Evolutionary conservation across 2,888 invertebrate species (phyloP).

Genomic region (Anthophora plumipes): DNA sequence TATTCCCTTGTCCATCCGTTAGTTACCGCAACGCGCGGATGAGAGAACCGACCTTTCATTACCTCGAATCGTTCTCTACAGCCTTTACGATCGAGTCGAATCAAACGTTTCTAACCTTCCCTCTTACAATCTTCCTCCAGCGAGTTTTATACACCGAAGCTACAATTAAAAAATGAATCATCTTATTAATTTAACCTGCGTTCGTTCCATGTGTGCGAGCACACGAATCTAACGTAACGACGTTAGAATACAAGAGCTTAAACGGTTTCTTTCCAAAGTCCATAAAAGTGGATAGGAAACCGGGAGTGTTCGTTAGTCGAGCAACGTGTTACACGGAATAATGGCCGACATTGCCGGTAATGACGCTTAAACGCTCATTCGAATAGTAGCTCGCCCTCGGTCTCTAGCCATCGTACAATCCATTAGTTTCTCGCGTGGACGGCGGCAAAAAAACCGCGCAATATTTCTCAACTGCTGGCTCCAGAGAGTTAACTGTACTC

Average conservation of each 20-base stretch:
- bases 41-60: not conserved
- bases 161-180: too few species aligned
- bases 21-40: conserved; percentile 32
- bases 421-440: conserved; percentile 55
- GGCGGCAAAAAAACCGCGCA: conserved; percentile 46
- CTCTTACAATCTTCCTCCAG: too few species aligned
- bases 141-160: too few species aligned
- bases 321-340: conserved; percentile 33
- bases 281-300: not conserved
- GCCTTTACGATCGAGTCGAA: not conserved
- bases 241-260: not conserved
- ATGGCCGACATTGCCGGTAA: conserved; percentile 12
- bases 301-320: not conserved
- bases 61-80: not conserved
- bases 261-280: conserved; percentile 2
- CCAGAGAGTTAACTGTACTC: conserved; percentile 63
- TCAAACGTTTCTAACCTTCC: too few species aligned
- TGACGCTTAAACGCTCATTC: conserved; percentile 32
- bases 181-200: too few species aligned
- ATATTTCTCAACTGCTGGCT: conserved; percentile 41
- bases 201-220: too few species aligned
- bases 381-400: conserved; percentile 27
- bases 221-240: too few species aligned
- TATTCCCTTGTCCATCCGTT: not conserved
- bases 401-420: conserved; percentile 41